Conservation (phyloP, 2,113 vertebrate species). For the Urocolius indicus region DNA sequence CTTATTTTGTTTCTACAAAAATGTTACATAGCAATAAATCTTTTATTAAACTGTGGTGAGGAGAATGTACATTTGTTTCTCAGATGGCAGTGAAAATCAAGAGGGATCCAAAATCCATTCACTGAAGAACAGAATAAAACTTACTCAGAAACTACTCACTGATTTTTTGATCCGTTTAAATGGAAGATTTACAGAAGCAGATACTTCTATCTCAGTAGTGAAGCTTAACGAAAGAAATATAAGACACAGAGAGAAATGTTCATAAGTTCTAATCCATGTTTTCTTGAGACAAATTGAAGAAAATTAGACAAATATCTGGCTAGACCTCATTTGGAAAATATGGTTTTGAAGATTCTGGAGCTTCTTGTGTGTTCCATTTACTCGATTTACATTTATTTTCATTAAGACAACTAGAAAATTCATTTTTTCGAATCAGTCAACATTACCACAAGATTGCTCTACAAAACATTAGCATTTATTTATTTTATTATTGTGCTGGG, state of each 20-base stretch:
- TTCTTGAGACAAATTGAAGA: not conserved
- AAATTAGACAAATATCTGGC: not conserved
- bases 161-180: not conserved
- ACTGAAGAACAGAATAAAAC: not conserved
- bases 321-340: not conserved
- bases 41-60: not conserved
- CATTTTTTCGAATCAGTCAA: not conserved
- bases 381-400: not conserved
- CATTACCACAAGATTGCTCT: not conserved
- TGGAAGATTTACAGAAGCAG: not conserved
- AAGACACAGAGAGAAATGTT: not conserved
- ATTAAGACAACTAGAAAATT: not conserved
- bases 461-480: not conserved
- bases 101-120: not conserved
- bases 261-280: not conserved
- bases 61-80: not conserved
- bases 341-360: not conserved
- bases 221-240: not conserved
- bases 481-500: not conserved
- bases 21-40: not conserved
- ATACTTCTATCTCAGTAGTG: not conserved
- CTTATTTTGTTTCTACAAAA: not conserved
- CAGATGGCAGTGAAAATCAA: not conserved
- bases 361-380: not conserved
- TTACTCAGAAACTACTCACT: not conserved